Evolutionary conservation across 1,140 invertebrate genomes (phyloP).

Genomic region (Portunus trituberculatus): DNA sequence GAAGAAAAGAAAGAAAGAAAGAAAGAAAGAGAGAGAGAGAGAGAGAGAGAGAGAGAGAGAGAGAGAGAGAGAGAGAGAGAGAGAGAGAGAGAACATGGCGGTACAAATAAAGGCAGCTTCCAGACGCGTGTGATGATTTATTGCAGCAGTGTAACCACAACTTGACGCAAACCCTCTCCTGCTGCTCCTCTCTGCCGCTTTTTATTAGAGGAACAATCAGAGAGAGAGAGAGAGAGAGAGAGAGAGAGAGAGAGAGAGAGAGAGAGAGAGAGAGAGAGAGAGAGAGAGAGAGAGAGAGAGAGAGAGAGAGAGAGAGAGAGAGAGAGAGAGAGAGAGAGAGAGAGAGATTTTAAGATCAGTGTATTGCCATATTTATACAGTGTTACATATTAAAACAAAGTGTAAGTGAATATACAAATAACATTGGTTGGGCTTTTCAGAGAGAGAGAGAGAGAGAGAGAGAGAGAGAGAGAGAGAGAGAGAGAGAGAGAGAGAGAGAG

Average conservation of each 20-base stretch:
- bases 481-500: neutral
- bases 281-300: constrained; percentile 11
- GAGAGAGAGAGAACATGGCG: neutral
- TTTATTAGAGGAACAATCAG: neutral
- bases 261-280: neutral
- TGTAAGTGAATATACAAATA: neutral
- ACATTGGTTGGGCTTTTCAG: too few species aligned
- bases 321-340: constrained; percentile 7
- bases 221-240: constrained; percentile 20
- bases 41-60: constrained; percentile 9
- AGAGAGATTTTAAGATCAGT: too few species aligned
- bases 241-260: constrained; percentile 11
- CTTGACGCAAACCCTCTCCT: neutral
- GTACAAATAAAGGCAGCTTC: too few species aligned
- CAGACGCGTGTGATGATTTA: neutral
- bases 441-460: constrained; percentile 20
- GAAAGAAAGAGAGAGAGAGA: too few species aligned
- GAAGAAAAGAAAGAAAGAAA: too few species aligned
- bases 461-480: neutral
- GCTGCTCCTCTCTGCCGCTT: neutral
- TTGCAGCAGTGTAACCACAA: neutral
- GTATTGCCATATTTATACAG: neutral
- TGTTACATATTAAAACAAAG: neutral
- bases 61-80: constrained; percentile 20
- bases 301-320: neutral